phyloP scores from a whole-genome alignment of 2,113 vertebrate species.

The Nycticorax nycticorax region DNA sequence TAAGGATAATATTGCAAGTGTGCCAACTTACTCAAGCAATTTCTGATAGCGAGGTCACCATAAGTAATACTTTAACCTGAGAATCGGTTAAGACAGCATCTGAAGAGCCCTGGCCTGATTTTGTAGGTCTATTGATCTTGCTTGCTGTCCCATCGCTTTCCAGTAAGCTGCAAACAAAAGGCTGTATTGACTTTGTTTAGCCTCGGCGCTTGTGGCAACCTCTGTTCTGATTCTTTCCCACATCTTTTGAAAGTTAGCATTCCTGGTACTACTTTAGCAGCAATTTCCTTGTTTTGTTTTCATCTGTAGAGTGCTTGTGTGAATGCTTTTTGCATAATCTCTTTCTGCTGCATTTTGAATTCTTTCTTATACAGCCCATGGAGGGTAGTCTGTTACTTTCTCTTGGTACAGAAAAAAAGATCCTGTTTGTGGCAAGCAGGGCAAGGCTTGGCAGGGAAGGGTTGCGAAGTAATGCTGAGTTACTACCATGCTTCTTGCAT shows the following conservation, averaged over 20 bases:
- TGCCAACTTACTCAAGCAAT: not conserved
- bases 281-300: not conserved
- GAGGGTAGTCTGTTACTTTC: not conserved
- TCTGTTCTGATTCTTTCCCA: not conserved
- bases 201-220: not conserved
- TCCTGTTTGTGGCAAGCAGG: not conserved
- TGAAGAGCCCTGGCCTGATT: not conserved
- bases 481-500: not conserved
- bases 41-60: not conserved
- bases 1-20: not conserved
- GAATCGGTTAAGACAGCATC: not conserved
- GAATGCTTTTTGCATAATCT: not conserved
- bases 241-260: not conserved
- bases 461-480: rapidly evolving
- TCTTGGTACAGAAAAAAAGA: not conserved
- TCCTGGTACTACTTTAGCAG: not conserved
- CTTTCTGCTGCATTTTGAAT: not conserved
- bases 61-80: not conserved
- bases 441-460: not conserved
- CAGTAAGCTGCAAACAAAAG: not conserved
- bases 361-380: not conserved
- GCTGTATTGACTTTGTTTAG: not conserved
- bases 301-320: not conserved
- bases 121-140: not conserved
- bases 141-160: not conserved